Evolutionary conservation across 2,113 vertebrate genomes (phyloP), one percentile per base, ranked within the genome.

Genomic region (Sula dactylatra): DNA sequence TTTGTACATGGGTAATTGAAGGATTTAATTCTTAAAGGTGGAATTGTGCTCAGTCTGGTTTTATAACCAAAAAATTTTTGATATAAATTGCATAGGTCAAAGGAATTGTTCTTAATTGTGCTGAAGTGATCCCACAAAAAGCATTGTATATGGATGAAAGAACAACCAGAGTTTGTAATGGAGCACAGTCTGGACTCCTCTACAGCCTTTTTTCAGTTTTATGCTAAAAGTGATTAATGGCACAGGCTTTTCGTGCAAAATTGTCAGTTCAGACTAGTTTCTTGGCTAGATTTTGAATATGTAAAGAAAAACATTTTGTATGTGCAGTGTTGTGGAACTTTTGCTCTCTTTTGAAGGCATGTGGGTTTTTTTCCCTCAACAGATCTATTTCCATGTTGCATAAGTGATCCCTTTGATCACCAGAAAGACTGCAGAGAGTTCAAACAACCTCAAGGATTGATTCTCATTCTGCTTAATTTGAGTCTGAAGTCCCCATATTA

Each of bases 21-120:
- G 86, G 89, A 96, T 95, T 96, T 94, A 94, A 95, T 95, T 95
- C 93, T 95, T 94, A 85, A 84, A 94, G 89, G 27, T 82, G 31
- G 49, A 89, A 82, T 80, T 95, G 69, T 86, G 40, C 56, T 96
- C 77, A 82, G 64, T 71, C 90, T 92, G 61, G 38, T 71, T 93
- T 94, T 79, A 84, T 94, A 87, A 94, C 34, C 18, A 66, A 54
- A 95, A 67, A 34, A 10, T 1, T 8, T 24, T 86, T 84, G 3
- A 76, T 85, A 87, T 69, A 82, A 94, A 77, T 90, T 87, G 84
- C 58, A 69, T 26, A 82, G 93, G 94, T 96, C 94, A 91, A 88
- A 95, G 81, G 62, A 96, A 96, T 34, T 73, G 13, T 49, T 91
- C 74, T 61, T 74, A 87, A 69, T 77, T 72, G 31, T 69, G 17